Conservation (phyloP, 2,113 vertebrate species). For the Herpetotheres cachinnans region DNA sequence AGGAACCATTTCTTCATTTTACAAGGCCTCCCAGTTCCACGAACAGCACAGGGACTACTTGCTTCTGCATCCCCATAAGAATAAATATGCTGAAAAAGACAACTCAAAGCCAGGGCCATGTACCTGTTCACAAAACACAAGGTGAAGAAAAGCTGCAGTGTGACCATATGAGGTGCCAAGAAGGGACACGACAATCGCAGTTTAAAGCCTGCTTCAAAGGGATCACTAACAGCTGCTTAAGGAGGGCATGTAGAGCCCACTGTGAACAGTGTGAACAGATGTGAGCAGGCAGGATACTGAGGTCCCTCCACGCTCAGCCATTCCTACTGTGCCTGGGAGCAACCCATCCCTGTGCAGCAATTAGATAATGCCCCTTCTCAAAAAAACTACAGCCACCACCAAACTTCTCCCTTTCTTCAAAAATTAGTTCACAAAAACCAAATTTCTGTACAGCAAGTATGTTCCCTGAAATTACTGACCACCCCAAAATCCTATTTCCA, state of each 20-base stretch:
- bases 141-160: neutral
- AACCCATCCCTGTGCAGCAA: neutral
- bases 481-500: neutral
- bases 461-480: neutral
- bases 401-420: neutral
- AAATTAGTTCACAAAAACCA: neutral
- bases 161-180: neutral
- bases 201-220: neutral
- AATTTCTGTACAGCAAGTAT: neutral
- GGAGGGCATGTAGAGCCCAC: neutral
- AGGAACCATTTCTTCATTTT: neutral
- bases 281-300: neutral
- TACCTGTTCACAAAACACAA: neutral
- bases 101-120: neutral
- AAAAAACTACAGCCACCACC: neutral
- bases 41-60: neutral
- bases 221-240: neutral
- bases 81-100: neutral
- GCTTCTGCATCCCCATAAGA: neutral
- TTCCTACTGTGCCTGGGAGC: neutral
- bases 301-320: fast-evolving
- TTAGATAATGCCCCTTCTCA: neutral
- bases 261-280: neutral
- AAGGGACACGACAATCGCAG: neutral
- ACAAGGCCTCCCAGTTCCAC: neutral